These are phyloP conservation scores for Zosterops borbonicus DNA, from an alignment of 2,113 vertebrate genomes.

Conservation along the genomic window DNA sequence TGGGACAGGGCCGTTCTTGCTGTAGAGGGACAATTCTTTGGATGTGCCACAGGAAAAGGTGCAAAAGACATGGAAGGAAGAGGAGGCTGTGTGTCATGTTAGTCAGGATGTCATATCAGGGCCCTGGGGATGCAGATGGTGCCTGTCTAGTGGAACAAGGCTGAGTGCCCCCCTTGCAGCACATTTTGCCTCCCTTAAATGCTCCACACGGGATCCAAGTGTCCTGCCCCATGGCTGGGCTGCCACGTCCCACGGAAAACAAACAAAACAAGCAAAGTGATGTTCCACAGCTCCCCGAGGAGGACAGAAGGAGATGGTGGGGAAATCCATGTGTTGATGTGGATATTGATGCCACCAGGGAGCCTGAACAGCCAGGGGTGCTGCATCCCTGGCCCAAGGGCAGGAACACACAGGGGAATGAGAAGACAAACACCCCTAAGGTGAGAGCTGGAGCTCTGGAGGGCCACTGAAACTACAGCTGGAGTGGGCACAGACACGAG, in stretches of 20 bases:
- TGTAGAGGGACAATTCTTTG: neutral
- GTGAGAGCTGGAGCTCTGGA: neutral
- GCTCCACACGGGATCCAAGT: neutral
- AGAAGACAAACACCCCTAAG: neutral
- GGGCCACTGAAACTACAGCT: rapidly evolving
- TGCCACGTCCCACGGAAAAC: neutral
- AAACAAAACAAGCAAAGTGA: too few species aligned
- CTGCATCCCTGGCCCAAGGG: neutral
- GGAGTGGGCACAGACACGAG: rapidly evolving
- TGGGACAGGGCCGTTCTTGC: rapidly evolving
- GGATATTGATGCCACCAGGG: neutral
- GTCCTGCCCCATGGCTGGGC: neutral
- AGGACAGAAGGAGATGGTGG: neutral
- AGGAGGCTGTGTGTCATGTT: neutral
- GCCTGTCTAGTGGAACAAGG: neutral
- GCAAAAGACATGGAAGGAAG: neutral
- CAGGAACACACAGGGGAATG: neutral
- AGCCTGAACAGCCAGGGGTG: neutral
- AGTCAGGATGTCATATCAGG: neutral
- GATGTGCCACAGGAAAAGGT: neutral
- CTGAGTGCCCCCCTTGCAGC: neutral
- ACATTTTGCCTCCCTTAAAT: neutral
- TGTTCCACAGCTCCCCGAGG: neutral
- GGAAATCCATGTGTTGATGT: neutral
- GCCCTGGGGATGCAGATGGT: neutral